A percentile compares a stretch with the other conserved stretches of the same genome.
Evolutionary conservation across 2,797 vertebrate genomes (phyloP).

Genomic region (Gobionotothen gibberifrons): DNA sequence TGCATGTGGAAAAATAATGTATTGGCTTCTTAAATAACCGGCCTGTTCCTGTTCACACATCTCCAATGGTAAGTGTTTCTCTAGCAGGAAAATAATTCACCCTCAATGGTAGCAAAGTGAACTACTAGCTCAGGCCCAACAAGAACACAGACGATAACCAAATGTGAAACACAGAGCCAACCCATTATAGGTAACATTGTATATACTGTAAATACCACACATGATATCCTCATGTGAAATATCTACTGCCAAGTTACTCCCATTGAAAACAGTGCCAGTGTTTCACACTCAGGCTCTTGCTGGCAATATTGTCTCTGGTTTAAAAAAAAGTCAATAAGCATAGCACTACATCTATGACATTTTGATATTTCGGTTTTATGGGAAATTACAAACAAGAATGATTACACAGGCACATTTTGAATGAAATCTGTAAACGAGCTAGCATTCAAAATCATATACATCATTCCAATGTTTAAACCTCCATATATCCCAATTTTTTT

Average conservation of each 20-base stretch:
- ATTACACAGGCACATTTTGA: not conserved
- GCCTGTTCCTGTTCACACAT: constrained; percentile 43
- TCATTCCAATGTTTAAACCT: too few relatives aligned
- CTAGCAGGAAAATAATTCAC: constrained; percentile 9
- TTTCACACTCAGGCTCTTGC: not conserved
- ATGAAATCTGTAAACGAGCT: not conserved
- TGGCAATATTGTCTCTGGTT: constrained; percentile 3
- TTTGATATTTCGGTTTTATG: not conserved
- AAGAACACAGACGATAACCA: constrained; percentile 1
- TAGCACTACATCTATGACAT: not conserved
- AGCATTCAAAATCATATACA: not conserved
- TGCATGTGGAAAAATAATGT: constrained; percentile 35
- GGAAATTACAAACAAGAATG: not conserved
- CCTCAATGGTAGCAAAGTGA: not conserved
- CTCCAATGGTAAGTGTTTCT: constrained; percentile 19
- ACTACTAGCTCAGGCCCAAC: not conserved
- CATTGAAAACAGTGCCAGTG: not conserved
- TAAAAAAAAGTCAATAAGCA: not conserved
- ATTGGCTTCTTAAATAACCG: constrained; percentile 44
- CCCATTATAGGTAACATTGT: not conserved
- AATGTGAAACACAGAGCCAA: not conserved
- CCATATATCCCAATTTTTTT: not conserved
- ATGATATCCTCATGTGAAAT: not conserved
- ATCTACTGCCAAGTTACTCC: constrained; percentile 15
- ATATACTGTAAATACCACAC: constrained; percentile 6